phyloP scores from a whole-genome alignment of 92 coral and sea anemone genomes.

The Epizoanthus scotinus region DNA sequence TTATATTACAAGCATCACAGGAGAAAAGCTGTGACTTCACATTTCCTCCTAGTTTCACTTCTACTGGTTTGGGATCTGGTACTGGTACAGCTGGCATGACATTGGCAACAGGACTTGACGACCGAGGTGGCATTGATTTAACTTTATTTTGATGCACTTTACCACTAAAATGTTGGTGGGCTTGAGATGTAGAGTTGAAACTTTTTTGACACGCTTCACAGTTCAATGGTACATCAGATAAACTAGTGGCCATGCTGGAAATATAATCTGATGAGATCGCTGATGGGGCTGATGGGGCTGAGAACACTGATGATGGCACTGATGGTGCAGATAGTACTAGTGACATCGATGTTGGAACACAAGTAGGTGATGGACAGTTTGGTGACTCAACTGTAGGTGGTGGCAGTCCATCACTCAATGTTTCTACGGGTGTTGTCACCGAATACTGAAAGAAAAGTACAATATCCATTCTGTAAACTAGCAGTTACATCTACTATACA shows the following conservation, averaged over 20 bases:
- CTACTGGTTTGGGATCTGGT: conserved; percentile 9
- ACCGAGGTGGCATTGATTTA: neutral
- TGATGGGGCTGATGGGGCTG: neutral
- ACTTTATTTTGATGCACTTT: conserved; percentile 60
- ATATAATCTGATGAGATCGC: neutral
- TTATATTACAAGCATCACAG: conserved; percentile 76
- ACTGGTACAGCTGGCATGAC: neutral
- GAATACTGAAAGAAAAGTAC: too few relatives aligned
- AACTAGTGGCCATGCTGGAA: neutral
- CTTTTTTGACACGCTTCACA: conserved; percentile 72
- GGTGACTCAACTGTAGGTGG: too few relatives aligned
- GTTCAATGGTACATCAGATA: neutral
- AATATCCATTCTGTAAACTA: too few relatives aligned
- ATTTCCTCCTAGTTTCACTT: conserved; percentile 59
- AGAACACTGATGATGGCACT: neutral
- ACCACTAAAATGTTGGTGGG: conserved; percentile 73
- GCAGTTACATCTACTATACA: too few relatives aligned
- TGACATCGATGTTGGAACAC: neutral
- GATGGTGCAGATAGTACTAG: neutral
- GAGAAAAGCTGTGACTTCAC: conserved; percentile 55
- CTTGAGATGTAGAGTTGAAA: conserved; percentile 81
- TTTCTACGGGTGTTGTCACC: too few relatives aligned
- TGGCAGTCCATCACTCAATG: too few relatives aligned
- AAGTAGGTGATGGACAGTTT: too few relatives aligned
- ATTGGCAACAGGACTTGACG: neutral